These are phyloP conservation scores for Phymorhynchus buccinoides DNA, from an alignment of 1,140 invertebrate genomes.

Conservation along the genomic window DNA sequence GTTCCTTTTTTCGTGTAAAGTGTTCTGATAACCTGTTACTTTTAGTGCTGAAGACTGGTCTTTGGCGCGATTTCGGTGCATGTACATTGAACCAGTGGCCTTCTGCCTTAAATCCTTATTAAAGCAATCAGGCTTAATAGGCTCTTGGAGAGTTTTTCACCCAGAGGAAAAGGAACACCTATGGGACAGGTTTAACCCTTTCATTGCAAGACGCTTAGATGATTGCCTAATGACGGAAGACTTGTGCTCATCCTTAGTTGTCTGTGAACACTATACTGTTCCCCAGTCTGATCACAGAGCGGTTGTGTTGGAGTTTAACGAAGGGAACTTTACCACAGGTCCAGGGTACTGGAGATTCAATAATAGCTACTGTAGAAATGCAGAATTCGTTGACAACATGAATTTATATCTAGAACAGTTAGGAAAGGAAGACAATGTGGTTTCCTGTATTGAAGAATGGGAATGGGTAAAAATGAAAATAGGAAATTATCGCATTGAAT, in stretches of 20 bases:
- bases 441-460: background rate
- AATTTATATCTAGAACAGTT: background rate
- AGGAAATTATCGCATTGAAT: background rate
- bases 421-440: background rate
- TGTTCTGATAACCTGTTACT: too few relatives aligned
- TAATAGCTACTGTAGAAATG: background rate
- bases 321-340: background rate
- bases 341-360: too few relatives aligned
- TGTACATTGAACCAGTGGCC: too few relatives aligned
- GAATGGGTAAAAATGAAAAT: background rate
- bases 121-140: background rate
- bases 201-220: background rate
- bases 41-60: too few relatives aligned
- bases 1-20: too few relatives aligned
- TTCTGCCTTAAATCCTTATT: background rate
- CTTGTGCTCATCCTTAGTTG: background rate
- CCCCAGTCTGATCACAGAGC: background rate
- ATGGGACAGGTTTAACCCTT: background rate
- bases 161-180: too few relatives aligned
- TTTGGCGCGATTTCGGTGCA: too few relatives aligned
- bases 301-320: background rate
- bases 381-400: background rate
- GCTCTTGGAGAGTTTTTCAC: background rate
- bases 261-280: background rate
- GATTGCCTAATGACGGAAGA: constrained; percentile 6